phyloP scores from a whole-genome alignment of 2,797 vertebrate species.

The Salmo trutta region DNA sequence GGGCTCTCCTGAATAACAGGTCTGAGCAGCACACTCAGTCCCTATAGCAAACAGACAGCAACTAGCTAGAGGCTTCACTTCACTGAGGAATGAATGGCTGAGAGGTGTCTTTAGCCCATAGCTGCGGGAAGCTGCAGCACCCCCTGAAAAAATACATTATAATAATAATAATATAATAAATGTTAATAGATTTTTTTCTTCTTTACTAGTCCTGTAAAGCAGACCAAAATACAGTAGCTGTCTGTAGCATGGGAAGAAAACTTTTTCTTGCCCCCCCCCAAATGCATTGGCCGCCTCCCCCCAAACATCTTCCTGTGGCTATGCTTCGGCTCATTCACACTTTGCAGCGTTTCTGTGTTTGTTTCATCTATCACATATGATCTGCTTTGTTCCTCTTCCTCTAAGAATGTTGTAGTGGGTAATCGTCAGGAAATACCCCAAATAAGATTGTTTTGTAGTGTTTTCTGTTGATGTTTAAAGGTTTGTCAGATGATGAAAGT shows the following conservation, averaged over 20 bases:
- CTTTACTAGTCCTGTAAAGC: too few relatives aligned
- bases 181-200: too few relatives aligned
- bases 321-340: neutral
- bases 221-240: too few relatives aligned
- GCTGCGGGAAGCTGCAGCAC: too few relatives aligned
- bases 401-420: neutral
- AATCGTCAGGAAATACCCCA: too few relatives aligned
- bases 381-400: neutral
- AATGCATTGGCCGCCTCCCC: too few relatives aligned
- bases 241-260: too few relatives aligned
- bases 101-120: neutral
- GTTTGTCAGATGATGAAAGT: constrained; percentile 1
- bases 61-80: constrained; percentile 6
- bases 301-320: too few relatives aligned
- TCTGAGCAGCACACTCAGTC: constrained; percentile 14
- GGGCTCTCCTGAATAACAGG: constrained; percentile 33
- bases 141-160: too few relatives aligned
- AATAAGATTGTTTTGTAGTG: neutral
- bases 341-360: neutral
- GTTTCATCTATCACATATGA: neutral
- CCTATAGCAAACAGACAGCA: constrained; percentile 16
- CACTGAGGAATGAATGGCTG: constrained; percentile 4
- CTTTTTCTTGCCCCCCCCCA: too few relatives aligned
- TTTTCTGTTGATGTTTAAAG: neutral
- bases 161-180: too few relatives aligned